Base-by-base conservation (phyloP, 2,113 vertebrate species). In the Tenrec ecaudatus region DNA sequence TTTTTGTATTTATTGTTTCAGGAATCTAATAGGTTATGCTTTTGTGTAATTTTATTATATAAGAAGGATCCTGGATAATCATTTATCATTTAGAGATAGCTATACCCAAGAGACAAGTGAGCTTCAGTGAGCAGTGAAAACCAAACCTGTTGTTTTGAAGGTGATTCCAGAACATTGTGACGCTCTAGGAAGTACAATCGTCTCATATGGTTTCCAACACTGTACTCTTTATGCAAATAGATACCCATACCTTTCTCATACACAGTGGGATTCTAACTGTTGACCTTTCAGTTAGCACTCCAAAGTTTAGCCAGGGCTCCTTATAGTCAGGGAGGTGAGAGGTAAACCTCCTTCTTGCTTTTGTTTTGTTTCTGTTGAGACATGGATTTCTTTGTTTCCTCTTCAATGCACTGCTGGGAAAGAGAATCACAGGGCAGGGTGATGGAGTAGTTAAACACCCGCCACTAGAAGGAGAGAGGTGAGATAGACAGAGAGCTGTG, bases 21-120 rank as follows among this genome's bases (percentile, higher is more conserved):
- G 60, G 43, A 60, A 69, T 60, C 31, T n/a, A 15, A 75, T 29
- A 38, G 25, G 68, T 19, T 3, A 58, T 68, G 22, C 3, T 27
- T 77, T 92, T 38, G 36, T 27, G 71, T 82, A 78, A n/a, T 82
- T 73, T 87, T 90, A 12, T 73, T 25, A 83, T 29, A 88, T 68
- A 31, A 36, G 17, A 76, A 40, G n/a, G 0, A 4, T 57, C 11
- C 58, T 86, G 16, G 12, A 81, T 60, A 57, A 77, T 40, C 71
- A 87, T 20, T 82, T 31, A 78, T 12, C 33, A 64, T 53, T 78
- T 14, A 29, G 16, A 87, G 12, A 78, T 12, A 69, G 22, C 38
- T 69, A 53, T 38, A 23, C 25, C 19, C 53, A 27, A 69, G 23
- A 33, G 29, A 1, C 69, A 12, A 12, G 86, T 15, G 10, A n/a